Percentiles rank a stretch among this genome's conserved stretches.
Conservation (phyloP, 1,140 invertebrate genomes). For the Sitophilus oryzae region DNA sequence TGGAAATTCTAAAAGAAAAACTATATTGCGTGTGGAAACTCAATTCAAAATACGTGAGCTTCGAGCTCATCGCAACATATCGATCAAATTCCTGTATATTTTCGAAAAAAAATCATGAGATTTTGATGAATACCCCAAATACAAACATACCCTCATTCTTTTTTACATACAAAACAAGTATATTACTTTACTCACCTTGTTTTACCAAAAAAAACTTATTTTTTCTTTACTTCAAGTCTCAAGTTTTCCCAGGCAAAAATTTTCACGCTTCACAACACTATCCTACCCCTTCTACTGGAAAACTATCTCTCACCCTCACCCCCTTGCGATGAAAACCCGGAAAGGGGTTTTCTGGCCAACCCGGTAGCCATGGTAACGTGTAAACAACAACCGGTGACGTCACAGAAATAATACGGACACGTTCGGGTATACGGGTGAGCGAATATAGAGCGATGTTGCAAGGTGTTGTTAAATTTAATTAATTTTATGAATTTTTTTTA, state of each 20-base stretch:
- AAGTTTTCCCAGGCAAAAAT: too few relatives aligned
- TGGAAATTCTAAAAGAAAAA: too few relatives aligned
- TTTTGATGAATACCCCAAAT: not conserved
- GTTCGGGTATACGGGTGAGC: too few relatives aligned
- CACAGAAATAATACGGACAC: too few relatives aligned
- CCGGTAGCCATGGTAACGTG: conserved; percentile 25
- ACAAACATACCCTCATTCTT: not conserved
- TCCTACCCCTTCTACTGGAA: not conserved
- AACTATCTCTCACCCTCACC: conserved; percentile 13
- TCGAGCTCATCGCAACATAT: conserved; percentile 19
- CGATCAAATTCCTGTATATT: conserved; percentile 19
- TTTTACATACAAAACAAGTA: not conserved
- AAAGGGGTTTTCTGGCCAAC: conserved; percentile 13
- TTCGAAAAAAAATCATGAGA: not conserved
- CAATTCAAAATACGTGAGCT: not conserved
- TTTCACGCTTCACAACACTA: too few relatives aligned
- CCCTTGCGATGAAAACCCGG: conserved; percentile 15
- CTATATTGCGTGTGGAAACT: conserved; percentile 14
- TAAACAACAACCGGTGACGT: conserved; percentile 25
- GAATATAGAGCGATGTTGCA: too few relatives aligned
- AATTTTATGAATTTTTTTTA: too few relatives aligned
- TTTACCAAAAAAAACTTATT: not conserved
- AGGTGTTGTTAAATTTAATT: too few relatives aligned
- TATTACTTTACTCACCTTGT: not conserved
- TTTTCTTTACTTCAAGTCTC: too few relatives aligned